phyloP scores from a whole-genome alignment of 2,888 invertebrate genomes.

The Euzophera pinguis region DNA sequence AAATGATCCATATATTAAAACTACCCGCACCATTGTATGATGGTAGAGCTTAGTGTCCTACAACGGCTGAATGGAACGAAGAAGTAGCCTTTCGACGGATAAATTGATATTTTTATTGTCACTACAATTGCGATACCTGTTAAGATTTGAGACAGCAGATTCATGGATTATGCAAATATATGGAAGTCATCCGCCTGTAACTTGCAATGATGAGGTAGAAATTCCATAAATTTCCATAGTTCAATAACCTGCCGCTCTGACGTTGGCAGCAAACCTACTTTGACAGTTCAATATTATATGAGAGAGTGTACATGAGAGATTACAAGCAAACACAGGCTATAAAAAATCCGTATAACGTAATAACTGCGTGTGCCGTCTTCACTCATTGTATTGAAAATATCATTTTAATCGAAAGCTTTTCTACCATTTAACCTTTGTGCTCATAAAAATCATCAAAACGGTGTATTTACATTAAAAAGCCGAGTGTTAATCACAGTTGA shows the following conservation, averaged over 20 bases:
- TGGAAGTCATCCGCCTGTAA: not conserved
- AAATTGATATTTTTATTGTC: too few species aligned
- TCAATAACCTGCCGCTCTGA: too few species aligned
- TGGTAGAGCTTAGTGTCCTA: too few species aligned
- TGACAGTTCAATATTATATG: not conserved
- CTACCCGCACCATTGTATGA: too few species aligned
- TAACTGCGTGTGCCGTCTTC: slow-evolving; percentile 60
- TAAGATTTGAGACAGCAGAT: too few species aligned
- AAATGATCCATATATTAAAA: too few species aligned
- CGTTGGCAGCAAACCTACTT: too few species aligned
- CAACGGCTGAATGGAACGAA: too few species aligned
- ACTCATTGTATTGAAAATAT: slow-evolving; percentile 50
- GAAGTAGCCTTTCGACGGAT: too few species aligned
- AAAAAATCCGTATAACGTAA: not conserved
- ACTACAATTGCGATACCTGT: too few species aligned
- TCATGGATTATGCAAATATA: not conserved
- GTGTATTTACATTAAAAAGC: slow-evolving; percentile 17
- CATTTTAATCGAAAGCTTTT: not conserved
- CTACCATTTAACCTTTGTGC: not conserved
- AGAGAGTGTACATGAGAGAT: slow-evolving; percentile 3
- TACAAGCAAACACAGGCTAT: not conserved
- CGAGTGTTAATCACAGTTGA: slow-evolving; percentile 14
- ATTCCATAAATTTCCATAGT: not conserved
- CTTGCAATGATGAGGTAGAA: not conserved
- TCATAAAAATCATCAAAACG: not conserved